Percentiles rank a stretch among this genome's conserved stretches.
Conservation (phyloP, 1,140 invertebrate genomes). For the Diachasma alloeum region DNA sequence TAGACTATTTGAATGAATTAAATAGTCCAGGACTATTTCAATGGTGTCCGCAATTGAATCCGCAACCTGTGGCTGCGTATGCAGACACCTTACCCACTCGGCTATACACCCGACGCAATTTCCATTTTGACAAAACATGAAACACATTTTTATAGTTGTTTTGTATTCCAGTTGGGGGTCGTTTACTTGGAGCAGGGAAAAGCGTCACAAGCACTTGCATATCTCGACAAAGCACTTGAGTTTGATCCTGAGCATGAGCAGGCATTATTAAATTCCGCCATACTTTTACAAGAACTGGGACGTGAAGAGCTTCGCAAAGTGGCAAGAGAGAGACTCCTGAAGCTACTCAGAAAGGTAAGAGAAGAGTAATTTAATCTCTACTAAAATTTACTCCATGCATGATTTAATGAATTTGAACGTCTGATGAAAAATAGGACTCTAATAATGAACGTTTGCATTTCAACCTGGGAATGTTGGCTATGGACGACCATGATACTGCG, state of each 20-base stretch:
- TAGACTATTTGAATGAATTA: too few relatives aligned
- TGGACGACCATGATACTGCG: slow-evolving; percentile 90
- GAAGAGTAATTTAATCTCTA: slow-evolving; percentile 16
- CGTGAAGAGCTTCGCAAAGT: slow-evolving; percentile 80
- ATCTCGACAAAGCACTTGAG: slow-evolving; percentile 92
- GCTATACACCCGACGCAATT: too few relatives aligned
- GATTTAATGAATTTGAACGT: slow-evolving; percentile 10
- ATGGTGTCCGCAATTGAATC: too few relatives aligned
- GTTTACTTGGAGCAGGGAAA: slow-evolving; percentile 93
- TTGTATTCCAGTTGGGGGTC: slow-evolving; percentile 81
- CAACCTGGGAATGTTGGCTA: slow-evolving; percentile 95
- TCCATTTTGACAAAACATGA: too few relatives aligned
- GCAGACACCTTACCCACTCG: too few relatives aligned
- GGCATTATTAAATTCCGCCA: slow-evolving; percentile 93
- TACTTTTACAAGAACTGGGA: slow-evolving; percentile 89
- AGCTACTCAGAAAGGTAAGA: slow-evolving; percentile 78
- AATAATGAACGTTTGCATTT: slow-evolving; percentile 92
- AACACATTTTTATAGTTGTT: too few relatives aligned
- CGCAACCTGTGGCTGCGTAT: too few relatives aligned
- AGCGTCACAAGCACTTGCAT: slow-evolving; percentile 86
- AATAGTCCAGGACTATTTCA: too few relatives aligned
- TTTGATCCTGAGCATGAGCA: slow-evolving; percentile 95
- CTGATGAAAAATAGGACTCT: slow-evolving; percentile 62
- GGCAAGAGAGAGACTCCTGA: slow-evolving; percentile 80
- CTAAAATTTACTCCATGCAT: neutral